These are phyloP conservation scores for Ceratothoa steindachneri DNA, from an alignment of 2,888 invertebrate species.

Conservation along the genomic window DNA sequence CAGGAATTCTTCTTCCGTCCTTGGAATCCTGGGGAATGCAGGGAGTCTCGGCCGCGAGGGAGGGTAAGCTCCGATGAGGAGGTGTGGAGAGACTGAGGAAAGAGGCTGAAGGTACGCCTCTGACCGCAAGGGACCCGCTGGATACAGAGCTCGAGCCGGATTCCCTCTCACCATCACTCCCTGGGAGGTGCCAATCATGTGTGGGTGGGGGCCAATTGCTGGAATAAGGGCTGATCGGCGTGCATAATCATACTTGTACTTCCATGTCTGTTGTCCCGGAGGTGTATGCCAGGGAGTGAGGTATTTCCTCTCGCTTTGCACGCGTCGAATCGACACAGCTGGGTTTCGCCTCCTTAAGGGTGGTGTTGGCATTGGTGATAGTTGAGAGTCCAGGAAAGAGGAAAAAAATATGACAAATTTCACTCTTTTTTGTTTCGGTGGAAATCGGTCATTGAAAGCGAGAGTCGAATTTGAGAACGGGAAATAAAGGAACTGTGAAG, in stretches of 20 bases:
- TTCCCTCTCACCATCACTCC: slow-evolving; percentile 10
- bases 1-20: slow-evolving; percentile 28
- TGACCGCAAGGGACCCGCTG: not conserved
- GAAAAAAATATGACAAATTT: too few species aligned
- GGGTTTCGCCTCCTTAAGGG: slow-evolving; percentile 25
- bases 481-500: too few species aligned
- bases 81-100: slow-evolving; percentile 20
- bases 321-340: slow-evolving; percentile 30
- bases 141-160: not conserved
- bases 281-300: slow-evolving; percentile 14
- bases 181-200: slow-evolving; percentile 27
- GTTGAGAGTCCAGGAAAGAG: too few species aligned
- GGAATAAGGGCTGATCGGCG: slow-evolving; percentile 1
- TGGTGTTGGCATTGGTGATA: slow-evolving; percentile 31
- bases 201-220: not conserved
- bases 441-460: too few species aligned
- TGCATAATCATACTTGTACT: not conserved
- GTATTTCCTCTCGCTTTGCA: slow-evolving; percentile 36
- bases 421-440: too few species aligned
- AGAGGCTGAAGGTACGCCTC: slow-evolving; percentile 22
- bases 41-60: not conserved
- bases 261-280: not conserved
- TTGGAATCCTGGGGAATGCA: not conserved
- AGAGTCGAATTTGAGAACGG: too few species aligned
- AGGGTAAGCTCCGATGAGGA: slow-evolving; percentile 7